Evolutionary conservation across 2,113 vertebrate genomes (phyloP), one percentile per base, ranked within the genome.

Genomic region (Muntiacus muntjak): DNA sequence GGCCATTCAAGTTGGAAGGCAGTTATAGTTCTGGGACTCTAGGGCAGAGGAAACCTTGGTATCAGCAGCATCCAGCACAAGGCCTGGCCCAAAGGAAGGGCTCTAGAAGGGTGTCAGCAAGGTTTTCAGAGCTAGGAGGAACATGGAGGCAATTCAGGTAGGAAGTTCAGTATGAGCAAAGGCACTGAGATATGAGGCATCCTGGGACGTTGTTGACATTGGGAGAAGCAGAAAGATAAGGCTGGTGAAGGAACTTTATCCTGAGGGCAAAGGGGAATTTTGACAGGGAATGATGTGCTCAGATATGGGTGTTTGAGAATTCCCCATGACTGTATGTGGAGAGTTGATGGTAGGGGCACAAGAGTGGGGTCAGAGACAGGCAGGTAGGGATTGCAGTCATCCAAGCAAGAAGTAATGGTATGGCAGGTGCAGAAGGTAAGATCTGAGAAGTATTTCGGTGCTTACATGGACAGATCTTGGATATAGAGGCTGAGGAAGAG

Each of bases 141-240:
- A 90, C 45, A 54, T 19, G 40, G 43, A 86, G 54, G 33, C 45
- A 95, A 7, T 89, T 90, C 23, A 87, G 43, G n/a, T 71, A 58
- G 67, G 86, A 83, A 40, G 25, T 81, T 88, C 67, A 50, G 36
- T 95, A 81, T 33, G 79, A 97, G 33, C 86, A 92, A 91, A 96
- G 60, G 36, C 60, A 83, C 36, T 26, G 45, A 91, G 45, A 91
- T 67, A 21, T 74, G 7, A 60, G 62, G 50, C 58, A 87, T 87
- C 58, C 76, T 71, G 40, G 74, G 19, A 36, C 30, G 9, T 57
- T 12, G 11, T 33, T 84, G 67, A 50, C 89, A 33, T 16, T 54
- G 71, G 78, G 85, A 94, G 25, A 82, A 60, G 43, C 30, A 6
- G 88, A 94, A n/a, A 33, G 26, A 50, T 30, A 89, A 71, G 84